Evolutionary conservation across 2,113 vertebrate species (phyloP).

Genomic region (Vicugna pacos): DNA sequence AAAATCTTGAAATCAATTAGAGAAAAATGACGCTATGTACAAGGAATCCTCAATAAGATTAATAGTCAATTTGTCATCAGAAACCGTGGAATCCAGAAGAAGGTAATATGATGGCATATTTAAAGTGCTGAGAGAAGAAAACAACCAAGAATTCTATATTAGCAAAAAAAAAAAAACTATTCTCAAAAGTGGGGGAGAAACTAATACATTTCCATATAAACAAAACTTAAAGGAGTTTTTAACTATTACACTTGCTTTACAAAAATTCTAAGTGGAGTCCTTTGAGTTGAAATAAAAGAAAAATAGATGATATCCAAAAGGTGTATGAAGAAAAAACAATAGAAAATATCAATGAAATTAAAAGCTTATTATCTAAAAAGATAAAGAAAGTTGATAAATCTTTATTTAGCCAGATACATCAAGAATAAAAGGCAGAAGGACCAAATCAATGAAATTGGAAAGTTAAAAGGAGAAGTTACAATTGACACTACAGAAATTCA

Average conservation of each 20-base stretch:
- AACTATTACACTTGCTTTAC: neutral
- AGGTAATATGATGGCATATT: too few species aligned
- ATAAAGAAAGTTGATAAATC: too few species aligned
- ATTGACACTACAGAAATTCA: too few species aligned
- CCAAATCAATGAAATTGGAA: too few species aligned
- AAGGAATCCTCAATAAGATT: neutral
- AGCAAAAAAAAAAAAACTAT: neutral
- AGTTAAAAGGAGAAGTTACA: too few species aligned
- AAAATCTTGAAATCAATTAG: neutral
- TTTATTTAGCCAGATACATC: too few species aligned
- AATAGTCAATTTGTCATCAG: neutral
- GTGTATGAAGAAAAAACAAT: neutral
- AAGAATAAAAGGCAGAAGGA: too few species aligned
- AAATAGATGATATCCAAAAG: neutral
- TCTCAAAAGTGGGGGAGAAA: neutral
- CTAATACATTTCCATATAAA: neutral
- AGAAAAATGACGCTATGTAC: neutral
- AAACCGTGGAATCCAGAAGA: neutral
- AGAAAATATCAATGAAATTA: too few species aligned
- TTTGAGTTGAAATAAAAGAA: neutral
- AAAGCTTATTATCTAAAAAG: too few species aligned
- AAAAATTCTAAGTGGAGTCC: neutral
- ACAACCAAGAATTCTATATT: neutral
- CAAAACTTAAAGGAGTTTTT: neutral
- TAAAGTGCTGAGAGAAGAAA: too few species aligned